Base-by-base conservation (phyloP, 2,888 invertebrate species). In the Nowickia ferox region DNA sequence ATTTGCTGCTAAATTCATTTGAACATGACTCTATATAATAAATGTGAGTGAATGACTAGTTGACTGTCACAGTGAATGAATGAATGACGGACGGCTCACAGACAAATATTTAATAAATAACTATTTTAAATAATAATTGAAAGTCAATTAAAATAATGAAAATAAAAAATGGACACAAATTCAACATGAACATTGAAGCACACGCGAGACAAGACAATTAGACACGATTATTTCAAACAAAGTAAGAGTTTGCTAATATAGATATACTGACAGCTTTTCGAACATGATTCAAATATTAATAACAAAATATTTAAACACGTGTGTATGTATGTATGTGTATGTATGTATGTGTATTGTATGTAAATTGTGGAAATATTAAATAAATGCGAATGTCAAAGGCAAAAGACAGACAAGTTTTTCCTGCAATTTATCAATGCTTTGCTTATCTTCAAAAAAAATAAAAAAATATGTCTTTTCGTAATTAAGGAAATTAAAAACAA, bases 81-180 rank as follows among this genome's bases (percentile, higher is more conserved):
- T 15, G 15, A 68, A 40, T 77, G 68, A 78, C 15, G 13, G 46
- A 74, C 68, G 61, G 48, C 59, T 17, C n/a, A 51, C 51, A 81
- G 51, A 75, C 68, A 81, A 74, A 68, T 53, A 81, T 38, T 53
- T 51, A 53, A 51, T 65, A 66, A 78, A 59, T 46, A 63, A 63
- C 42, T 69, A 55, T 72, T 65, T n/a, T 15, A 63, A 79, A 65
- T 42, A 72, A 82, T 51, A 79, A 84, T 84, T 84, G 75, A 84
- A 84, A 75, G 63, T 81, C 75, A 87, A 72, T 80, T 78, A 72
- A 82, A 72, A 59, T 51, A 59, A 48, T 55, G 5, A 44, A 51
- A 10, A 55, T 1, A 68, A 77, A n/a, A 77, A 40, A 42, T 57
- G 22, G 57, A 71, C 55, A 78, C 71, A 84, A 76, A 53, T 65